These are phyloP conservation scores for Galleria mellonella DNA, from an alignment of 1,140 invertebrate genomes.

Conservation along the genomic window DNA sequence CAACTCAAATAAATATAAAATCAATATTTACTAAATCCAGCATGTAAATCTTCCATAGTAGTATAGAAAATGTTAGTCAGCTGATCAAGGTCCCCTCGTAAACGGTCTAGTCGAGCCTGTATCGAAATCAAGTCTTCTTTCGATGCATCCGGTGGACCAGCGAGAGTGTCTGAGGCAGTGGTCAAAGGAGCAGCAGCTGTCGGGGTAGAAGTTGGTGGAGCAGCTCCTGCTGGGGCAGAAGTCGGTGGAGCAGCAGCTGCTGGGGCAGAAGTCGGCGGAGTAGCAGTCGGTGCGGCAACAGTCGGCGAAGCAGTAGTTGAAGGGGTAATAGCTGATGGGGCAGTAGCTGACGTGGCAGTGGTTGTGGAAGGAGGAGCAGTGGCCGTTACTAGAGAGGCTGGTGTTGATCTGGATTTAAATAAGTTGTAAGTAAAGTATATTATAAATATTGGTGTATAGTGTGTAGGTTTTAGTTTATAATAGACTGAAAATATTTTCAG, in stretches of 20 bases:
- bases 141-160: background rate
- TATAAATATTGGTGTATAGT: too few species aligned
- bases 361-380: too few species aligned
- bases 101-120: slow-evolving; percentile 13
- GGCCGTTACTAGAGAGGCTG: too few species aligned
- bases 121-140: slow-evolving; percentile 19
- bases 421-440: too few species aligned
- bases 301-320: too few species aligned
- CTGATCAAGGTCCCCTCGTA: slow-evolving; percentile 25
- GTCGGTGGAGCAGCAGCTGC: background rate
- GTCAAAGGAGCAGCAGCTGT: background rate
- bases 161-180: background rate
- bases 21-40: slow-evolving; percentile 5
- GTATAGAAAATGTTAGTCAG: slow-evolving; percentile 30
- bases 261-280: background rate
- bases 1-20: too few species aligned
- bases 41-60: slow-evolving; percentile 23
- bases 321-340: background rate
- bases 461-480: too few species aligned
- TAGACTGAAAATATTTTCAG: too few species aligned
- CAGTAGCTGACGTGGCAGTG: background rate
- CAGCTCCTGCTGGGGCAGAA: background rate
- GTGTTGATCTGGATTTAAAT: too few species aligned
- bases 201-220: background rate
- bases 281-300: background rate